Conservation (phyloP, 2,113 vertebrate genomes). For the Fukomys damarensis region DNA sequence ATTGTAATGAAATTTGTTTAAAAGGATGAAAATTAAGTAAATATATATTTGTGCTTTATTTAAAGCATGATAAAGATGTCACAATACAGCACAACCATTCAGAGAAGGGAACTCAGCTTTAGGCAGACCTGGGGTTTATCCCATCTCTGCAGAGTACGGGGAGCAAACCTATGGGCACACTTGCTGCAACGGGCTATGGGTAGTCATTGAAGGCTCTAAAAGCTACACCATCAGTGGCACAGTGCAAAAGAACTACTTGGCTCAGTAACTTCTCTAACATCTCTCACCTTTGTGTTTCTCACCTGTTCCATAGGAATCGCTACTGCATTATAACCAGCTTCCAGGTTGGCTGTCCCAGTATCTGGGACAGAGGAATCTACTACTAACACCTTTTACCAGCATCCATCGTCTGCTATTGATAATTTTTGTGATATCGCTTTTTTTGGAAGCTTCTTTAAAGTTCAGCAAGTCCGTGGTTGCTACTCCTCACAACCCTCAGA, state of each 20-base stretch:
- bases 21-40: constrained; percentile 47
- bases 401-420: background rate
- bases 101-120: background rate
- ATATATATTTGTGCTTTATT: constrained; percentile 30
- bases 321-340: background rate
- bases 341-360: background rate
- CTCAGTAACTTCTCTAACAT: background rate
- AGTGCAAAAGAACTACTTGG: background rate
- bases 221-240: background rate
- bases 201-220: background rate
- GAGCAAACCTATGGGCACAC: background rate
- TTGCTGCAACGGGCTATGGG: background rate
- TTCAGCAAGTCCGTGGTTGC: background rate
- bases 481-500: background rate
- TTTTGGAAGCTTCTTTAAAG: constrained; percentile 4
- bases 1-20: constrained; percentile 10
- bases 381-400: background rate
- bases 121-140: background rate
- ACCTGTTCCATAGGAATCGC: background rate
- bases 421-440: background rate
- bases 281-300: background rate
- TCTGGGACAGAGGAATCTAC: background rate
- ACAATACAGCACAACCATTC: constrained; percentile 5
- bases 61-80: background rate
- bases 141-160: background rate